Base-by-base conservation (phyloP, 2,888 invertebrate genomes). In the Endotricha flammealis region DNA sequence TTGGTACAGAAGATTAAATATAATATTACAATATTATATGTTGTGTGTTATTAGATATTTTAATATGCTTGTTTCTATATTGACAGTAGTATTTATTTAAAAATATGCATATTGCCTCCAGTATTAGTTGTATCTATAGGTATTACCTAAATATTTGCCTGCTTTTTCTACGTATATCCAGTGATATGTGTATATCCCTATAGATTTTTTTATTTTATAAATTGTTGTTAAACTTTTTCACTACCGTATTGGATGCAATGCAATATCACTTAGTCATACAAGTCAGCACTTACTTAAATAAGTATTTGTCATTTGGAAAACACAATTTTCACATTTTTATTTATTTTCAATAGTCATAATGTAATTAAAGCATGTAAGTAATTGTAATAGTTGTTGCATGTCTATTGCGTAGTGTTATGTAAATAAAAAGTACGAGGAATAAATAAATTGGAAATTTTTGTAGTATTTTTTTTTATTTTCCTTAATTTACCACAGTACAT, bases 401-500 rank as follows among this genome's bases (percentile, higher is more conserved):
- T 27, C 2, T n/a, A 12, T 9, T 16, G 29, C 29, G 33, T 41
- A 44, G 46, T 46, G 46, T 42, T 39, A 47, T 50, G 51, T 53
- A 58, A 46, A 53, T 52, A 51, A 39, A 50, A 36, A 38, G 3
- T 6, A 7, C 20, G 6, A 36, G 36, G 39, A 41, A 38, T 45
- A 39, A 39, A 43, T n/a, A 27, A 29, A 34, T 34, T 45, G 45
- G 28, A 12, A 23, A 23, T 31, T n/a, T n/a, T n/a, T n/a, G n/a
- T n/a, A n/a, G n/a, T n/a, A n/a, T n/a, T n/a, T n/a, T n/a, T n/a
- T n/a, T n/a, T n/a, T n/a, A n/a, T n/a, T n/a, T n/a, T n/a, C n/a
- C n/a, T n/a, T n/a, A n/a, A n/a, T 16, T 6, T 16, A 16, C 16
- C 16, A 16, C 16, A 16, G 6, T 16, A 16, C 4, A 16, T 16